These are phyloP conservation scores for Rhinoderma darwinii DNA, from an alignment of 2,113 vertebrate genomes.

Conservation along the genomic window DNA sequence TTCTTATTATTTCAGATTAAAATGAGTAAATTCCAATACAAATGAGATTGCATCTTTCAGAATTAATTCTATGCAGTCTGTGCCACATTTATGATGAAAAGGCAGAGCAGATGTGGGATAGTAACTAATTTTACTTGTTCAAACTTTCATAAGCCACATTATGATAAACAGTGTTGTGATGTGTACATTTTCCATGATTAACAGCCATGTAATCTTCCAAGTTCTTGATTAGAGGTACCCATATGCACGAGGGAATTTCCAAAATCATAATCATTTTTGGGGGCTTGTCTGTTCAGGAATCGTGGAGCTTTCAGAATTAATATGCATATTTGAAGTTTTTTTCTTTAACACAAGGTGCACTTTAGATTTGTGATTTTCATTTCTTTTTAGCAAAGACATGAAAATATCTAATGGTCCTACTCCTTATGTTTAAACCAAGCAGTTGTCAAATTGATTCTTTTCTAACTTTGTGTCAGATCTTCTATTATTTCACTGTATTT, in stretches of 20 bases:
- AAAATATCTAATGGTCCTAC: not conserved
- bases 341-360: not conserved
- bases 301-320: slow-evolving; percentile 44
- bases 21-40: not conserved
- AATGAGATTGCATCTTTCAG: slow-evolving; percentile 25
- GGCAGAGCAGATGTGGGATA: slow-evolving; percentile 56
- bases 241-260: slow-evolving; percentile 53
- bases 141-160: slow-evolving; percentile 58
- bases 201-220: slow-evolving; percentile 58
- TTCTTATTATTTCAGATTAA: not conserved
- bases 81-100: slow-evolving; percentile 46
- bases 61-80: slow-evolving; percentile 32
- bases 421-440: not conserved
- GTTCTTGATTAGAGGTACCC: slow-evolving; percentile 59
- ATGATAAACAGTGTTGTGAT: slow-evolving; percentile 56
- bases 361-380: slow-evolving; percentile 34
- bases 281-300: slow-evolving; percentile 39
- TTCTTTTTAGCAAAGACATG: not conserved
- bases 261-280: slow-evolving; percentile 56
- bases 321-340: slow-evolving; percentile 45
- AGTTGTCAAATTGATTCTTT: not conserved
- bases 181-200: slow-evolving; percentile 58
- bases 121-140: slow-evolving; percentile 57
- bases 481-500: not conserved
- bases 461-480: not conserved